Conservation (phyloP, 1,140 invertebrate species). For the Andrena cerasifolii region DNA sequence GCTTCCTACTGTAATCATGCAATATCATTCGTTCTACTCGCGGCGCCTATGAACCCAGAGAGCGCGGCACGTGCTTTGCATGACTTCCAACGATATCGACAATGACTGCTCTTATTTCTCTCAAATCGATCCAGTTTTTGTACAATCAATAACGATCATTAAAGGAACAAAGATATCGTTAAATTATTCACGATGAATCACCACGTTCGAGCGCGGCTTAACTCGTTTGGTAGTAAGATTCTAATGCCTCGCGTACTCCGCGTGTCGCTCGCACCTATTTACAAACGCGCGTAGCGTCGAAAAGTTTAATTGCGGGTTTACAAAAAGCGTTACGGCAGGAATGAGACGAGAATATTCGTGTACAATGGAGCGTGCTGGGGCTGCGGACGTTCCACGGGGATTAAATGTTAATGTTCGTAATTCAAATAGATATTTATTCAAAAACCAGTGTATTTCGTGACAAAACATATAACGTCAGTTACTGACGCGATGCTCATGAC, state of each 20-base stretch:
- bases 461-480: conserved; percentile 74
- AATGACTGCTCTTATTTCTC: background rate
- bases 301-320: background rate
- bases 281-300: too few species aligned
- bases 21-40: conserved; percentile 42
- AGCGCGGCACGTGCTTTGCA: conserved; percentile 41
- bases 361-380: too few species aligned
- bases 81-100: conserved; percentile 6
- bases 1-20: conserved; percentile 47
- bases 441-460: conserved; percentile 78
- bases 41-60: conserved; percentile 23
- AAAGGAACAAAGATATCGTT: background rate
- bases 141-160: background rate
- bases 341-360: too few species aligned
- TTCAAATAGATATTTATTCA: conserved; percentile 80
- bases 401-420: conserved; percentile 56
- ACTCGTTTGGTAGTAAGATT: too few species aligned
- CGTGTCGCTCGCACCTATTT: too few species aligned
- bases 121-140: background rate
- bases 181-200: background rate
- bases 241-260: too few species aligned
- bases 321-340: too few species aligned
- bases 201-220: too few species aligned
- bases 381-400: background rate
- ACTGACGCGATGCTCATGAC: conserved; percentile 55